Conservation (phyloP, 2,113 vertebrate genomes). For the Epinephelus lanceolatus region DNA sequence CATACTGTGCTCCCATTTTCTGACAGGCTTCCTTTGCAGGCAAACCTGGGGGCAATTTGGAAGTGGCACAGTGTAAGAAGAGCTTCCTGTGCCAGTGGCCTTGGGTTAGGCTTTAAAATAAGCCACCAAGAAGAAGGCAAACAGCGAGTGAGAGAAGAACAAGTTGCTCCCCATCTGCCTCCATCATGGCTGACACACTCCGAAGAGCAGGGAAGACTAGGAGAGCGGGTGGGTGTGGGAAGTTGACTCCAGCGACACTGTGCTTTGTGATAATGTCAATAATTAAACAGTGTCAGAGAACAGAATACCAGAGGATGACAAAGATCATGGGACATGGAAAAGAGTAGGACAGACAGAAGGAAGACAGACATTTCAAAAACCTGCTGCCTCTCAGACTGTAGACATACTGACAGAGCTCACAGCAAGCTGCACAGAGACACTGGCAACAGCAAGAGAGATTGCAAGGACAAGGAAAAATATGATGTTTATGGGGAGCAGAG, state of each 20-base stretch:
- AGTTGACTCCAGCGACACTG: constrained; percentile 24
- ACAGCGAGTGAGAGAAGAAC: constrained; percentile 22
- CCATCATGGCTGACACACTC: constrained; percentile 7
- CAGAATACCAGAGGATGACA: not conserved
- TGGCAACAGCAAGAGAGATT: not conserved
- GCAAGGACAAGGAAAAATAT: constrained; percentile 4
- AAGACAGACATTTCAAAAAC: not conserved
- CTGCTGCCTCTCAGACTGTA: no score
- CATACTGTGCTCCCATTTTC: constrained; percentile 68
- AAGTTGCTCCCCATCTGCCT: constrained; percentile 50
- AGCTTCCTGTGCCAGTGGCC: constrained; percentile 59
- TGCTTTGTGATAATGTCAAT: constrained; percentile 46
- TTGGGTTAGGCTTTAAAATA: constrained; percentile 51
- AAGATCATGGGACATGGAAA: not conserved
- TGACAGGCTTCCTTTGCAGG: constrained; percentile 46
- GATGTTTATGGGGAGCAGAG: constrained; percentile 24
- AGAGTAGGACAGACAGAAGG: not conserved
- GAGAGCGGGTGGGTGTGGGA: constrained; percentile 19
- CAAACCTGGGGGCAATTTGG: constrained; percentile 48
- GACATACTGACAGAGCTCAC: not conserved
- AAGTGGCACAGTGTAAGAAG: constrained; percentile 31
- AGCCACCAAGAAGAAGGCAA: constrained; percentile 54
- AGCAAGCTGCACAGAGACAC: not conserved
- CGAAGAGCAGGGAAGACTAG: constrained; percentile 5
- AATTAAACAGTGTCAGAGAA: constrained; percentile 49